Evolutionary conservation across 1,140 invertebrate genomes (phyloP).

Genomic region (Pseudomyrmex pallidus): DNA sequence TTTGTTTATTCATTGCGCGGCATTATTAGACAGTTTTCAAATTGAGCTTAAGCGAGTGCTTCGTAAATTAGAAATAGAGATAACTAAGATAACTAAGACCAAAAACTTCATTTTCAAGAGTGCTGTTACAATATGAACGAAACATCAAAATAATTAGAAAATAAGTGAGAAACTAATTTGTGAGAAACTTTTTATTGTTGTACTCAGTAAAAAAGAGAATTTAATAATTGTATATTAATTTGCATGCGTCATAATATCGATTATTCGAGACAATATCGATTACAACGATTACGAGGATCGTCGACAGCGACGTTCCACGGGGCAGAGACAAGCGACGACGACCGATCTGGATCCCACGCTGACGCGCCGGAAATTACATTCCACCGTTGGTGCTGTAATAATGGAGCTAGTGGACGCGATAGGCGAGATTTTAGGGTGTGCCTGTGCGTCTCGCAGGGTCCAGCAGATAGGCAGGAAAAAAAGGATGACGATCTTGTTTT

Average conservation of each 20-base stretch:
- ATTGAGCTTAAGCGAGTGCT: slow-evolving; percentile 6
- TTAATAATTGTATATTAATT: slow-evolving; percentile 13
- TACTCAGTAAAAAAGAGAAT: background rate
- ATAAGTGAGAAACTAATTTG: background rate
- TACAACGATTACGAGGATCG: slow-evolving; percentile 50
- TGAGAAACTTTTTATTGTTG: background rate
- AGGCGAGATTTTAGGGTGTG: slow-evolving; percentile 62
- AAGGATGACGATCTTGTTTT: slow-evolving; percentile 69
- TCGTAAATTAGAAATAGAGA: background rate
- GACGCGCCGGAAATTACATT: slow-evolving; percentile 84
- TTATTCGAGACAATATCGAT: slow-evolving; percentile 45
- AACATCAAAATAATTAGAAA: background rate
- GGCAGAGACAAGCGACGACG: slow-evolving; percentile 75
- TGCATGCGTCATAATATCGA: background rate
- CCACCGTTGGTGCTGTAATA: slow-evolving; percentile 80
- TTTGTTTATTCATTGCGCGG: background rate
- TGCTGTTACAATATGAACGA: background rate
- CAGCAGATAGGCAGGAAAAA: slow-evolving; percentile 20
- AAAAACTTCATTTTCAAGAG: slow-evolving; percentile 16
- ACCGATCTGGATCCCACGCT: slow-evolving; percentile 68
- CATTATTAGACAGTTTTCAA: background rate
- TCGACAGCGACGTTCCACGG: slow-evolving; percentile 33
- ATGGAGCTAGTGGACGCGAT: slow-evolving; percentile 73
- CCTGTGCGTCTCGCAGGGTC: slow-evolving; percentile 50
- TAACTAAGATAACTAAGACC: background rate